Evolutionary conservation across 2,797 vertebrate species (phyloP).

Genomic region (Oceanodroma leucorhoa): DNA sequence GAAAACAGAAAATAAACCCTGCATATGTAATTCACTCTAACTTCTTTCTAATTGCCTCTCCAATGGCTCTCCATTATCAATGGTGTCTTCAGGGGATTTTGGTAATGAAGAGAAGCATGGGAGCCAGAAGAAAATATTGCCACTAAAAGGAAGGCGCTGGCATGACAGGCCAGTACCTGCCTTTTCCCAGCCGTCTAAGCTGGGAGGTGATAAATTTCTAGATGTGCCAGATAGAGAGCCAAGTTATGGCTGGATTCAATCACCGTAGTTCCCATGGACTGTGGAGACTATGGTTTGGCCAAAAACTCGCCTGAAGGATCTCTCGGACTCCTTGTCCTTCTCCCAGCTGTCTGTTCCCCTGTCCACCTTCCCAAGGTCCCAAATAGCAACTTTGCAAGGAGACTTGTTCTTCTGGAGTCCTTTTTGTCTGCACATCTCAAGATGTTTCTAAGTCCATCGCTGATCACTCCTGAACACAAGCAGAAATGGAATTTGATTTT

Average conservation of each 20-base stretch:
- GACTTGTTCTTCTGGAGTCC: background rate
- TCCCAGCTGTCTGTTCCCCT: background rate
- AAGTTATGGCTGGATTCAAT: background rate
- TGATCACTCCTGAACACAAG: background rate
- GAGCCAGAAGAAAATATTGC: background rate
- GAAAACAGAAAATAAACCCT: conserved; percentile 80
- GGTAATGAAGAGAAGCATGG: background rate
- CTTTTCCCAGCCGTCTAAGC: background rate
- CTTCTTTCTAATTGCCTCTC: conserved; percentile 74
- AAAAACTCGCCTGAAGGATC: background rate
- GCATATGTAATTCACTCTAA: conserved; percentile 72
- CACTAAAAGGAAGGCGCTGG: background rate
- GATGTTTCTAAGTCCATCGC: background rate
- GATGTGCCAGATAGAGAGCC: background rate
- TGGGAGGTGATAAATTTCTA: background rate
- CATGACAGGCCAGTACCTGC: background rate
- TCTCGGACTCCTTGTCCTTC: background rate
- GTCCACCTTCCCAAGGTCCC: background rate
- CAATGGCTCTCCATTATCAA: conserved; percentile 35
- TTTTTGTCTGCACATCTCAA: background rate
- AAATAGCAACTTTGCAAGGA: background rate
- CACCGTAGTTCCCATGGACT: fast-evolving
- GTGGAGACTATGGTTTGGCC: background rate
- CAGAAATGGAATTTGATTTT: background rate
- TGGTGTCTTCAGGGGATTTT: conserved; percentile 23